phyloP scores from a whole-genome alignment of 2,888 invertebrate species.

The Ormyrus nitidulus region DNA sequence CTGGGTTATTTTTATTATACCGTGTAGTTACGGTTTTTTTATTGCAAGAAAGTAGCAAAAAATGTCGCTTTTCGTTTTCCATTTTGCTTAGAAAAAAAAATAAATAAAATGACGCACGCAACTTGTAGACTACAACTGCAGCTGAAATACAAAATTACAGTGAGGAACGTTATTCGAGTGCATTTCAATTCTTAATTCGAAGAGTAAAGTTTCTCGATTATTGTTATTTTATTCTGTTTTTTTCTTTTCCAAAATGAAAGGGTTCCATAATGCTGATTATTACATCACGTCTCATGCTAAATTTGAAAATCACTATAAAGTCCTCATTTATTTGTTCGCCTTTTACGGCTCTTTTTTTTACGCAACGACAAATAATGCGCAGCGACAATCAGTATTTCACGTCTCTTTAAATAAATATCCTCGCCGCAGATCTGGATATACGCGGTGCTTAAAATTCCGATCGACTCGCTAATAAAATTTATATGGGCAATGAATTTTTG shows the following conservation, averaged over 20 bases:
- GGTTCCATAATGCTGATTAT: neutral
- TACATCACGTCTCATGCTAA: too few species aligned
- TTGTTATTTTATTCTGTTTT: neutral
- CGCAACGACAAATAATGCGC: too few species aligned
- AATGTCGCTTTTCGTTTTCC: too few species aligned
- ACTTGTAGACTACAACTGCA: neutral
- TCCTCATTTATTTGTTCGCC: neutral
- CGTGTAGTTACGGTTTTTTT: constrained; percentile 12
- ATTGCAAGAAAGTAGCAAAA: too few species aligned
- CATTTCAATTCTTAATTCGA: constrained; percentile 16
- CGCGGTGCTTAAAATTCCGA: constrained; percentile 22
- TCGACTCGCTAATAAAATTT: constrained; percentile 28
- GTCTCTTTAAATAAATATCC: too few species aligned
- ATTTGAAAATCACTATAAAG: too few species aligned
- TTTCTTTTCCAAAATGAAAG: neutral
- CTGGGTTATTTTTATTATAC: neutral
- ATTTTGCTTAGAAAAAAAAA: too few species aligned
- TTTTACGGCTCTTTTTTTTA: too few species aligned
- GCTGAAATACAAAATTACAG: neutral
- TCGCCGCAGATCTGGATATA: too few species aligned
- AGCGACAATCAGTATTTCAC: too few species aligned
- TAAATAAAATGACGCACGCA: neutral
- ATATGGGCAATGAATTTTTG: constrained; percentile 40
- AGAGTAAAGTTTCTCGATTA: constrained; percentile 1
- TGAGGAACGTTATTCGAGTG: neutral